Evolutionary conservation across 1,140 invertebrate genomes (phyloP), one percentile per base, ranked within the genome.

Genomic region (Lasioglossum baleicum): DNA sequence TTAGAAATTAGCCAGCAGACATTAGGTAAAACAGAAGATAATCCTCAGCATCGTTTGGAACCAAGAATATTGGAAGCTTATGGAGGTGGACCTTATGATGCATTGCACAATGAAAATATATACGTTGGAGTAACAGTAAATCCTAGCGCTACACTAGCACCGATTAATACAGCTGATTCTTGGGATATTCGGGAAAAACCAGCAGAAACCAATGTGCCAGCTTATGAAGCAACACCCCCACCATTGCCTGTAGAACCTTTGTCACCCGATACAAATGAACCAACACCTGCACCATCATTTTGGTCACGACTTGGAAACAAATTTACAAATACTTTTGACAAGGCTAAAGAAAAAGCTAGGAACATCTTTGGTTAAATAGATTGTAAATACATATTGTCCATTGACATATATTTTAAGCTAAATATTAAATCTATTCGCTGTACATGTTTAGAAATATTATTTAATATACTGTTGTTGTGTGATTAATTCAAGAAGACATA

Each of bases 281-380:
- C 81, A 51, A 89, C 91, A 56, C 87, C 90, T 87, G 86, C 92
- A 73, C 87, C 92, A 48, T 92, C 94, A 56, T 94, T 95, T 86
- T 95, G 94, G 94, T 88, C 86, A 53, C 93, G 89, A 87, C 65
- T 95, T 67, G 92, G 93, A 40, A 88, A 90, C 71, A 94, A 93
- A 91, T 90, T 95, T 68, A 89, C 88, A n/a, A 83, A 61, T 26
- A 86, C 90, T 7, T 90, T 89, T 74, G 90, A 90, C 48, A 94
- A 90, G 85, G 93, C 94, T 8, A 95, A 94, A 90, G 93, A 94
- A 60, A 94, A 92, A 87, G 92, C 94, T 67, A 90, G 84, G 81
- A 91, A 90, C 79, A 92, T 94, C 84, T 94, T 94, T 88, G 92
- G 92, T 77, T 91, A 81, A 79, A 87, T 74, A 73, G 88, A 77